These are phyloP conservation scores for Sarotherodon lohbergeri DNA, from an alignment of 2,113 vertebrate species.

Conservation along the genomic window DNA sequence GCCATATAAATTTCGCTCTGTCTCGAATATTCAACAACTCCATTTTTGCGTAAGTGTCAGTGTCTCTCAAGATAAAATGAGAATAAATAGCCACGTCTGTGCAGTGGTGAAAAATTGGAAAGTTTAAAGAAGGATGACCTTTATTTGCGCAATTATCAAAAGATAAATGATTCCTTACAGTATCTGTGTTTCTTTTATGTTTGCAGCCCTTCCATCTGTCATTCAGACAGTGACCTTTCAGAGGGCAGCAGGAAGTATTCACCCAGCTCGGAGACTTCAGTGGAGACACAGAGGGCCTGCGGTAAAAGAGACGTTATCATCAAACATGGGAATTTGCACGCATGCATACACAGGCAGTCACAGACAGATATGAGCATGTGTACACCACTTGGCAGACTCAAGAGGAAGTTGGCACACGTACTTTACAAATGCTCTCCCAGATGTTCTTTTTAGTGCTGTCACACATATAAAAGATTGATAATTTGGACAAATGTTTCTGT, in stretches of 20 bases:
- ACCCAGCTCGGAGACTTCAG: constrained; percentile 80
- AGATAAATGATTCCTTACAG: background rate
- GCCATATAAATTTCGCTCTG: constrained; percentile 77
- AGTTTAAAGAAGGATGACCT: background rate
- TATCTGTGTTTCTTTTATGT: constrained; percentile 1
- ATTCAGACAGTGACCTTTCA: constrained; percentile 79
- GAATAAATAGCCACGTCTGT: background rate
- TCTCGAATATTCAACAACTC: constrained; percentile 83
- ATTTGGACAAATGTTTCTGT: constrained; percentile 19
- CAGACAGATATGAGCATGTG: background rate
- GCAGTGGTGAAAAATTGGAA: background rate
- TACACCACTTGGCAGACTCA: background rate
- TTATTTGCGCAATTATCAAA: background rate
- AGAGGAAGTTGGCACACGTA: constrained; percentile 12
- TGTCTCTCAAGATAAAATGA: background rate
- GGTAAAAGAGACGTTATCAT: constrained; percentile 62
- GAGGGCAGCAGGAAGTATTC: constrained; percentile 80
- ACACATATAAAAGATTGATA: constrained; percentile 30
- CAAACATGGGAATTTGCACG: constrained; percentile 6
- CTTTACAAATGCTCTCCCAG: constrained; percentile 29
- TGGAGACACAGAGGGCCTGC: constrained; percentile 79
- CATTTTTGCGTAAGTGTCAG: constrained; percentile 75
- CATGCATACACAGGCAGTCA: background rate
- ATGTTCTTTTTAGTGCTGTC: constrained; percentile 41
- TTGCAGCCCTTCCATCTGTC: constrained; percentile 75